These are phyloP conservation scores for Neofelis nebulosa DNA, from an alignment of 2,113 vertebrate genomes.

Conservation along the genomic window DNA sequence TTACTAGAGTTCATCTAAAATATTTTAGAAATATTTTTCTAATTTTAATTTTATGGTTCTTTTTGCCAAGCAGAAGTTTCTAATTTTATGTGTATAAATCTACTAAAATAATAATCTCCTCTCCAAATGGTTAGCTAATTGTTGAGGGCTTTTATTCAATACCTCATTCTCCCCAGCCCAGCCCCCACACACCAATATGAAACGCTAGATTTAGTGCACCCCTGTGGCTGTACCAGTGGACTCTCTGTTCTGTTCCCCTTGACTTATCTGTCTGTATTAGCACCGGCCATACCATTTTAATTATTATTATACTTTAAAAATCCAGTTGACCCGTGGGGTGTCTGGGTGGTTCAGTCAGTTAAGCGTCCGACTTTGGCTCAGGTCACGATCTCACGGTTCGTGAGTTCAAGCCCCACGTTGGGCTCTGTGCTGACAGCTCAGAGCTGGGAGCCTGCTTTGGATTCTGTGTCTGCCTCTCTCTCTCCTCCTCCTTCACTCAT, in stretches of 20 bases:
- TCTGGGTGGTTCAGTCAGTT: no score
- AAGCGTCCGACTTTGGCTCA: no score
- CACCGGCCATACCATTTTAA: neutral
- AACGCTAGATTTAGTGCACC: neutral
- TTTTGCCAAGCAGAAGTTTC: slow-evolving; percentile 23
- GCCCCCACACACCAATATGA: neutral
- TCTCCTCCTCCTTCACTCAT: no score
- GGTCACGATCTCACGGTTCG: no score
- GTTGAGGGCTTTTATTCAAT: neutral
- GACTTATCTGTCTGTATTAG: neutral
- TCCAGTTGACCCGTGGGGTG: neutral
- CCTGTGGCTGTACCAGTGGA: neutral
- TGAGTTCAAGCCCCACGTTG: no score
- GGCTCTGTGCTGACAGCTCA: no score
- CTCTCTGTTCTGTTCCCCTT: neutral
- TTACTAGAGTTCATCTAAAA: neutral
- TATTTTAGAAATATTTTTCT: slow-evolving; percentile 33
- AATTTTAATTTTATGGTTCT: slow-evolving; percentile 24
- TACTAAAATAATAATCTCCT: neutral
- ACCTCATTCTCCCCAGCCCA: neutral
- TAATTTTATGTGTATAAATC: slow-evolving; percentile 26
- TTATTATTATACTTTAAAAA: neutral
- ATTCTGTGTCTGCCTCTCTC: no score
- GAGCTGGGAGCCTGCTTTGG: no score
- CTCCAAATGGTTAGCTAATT: neutral